Percentiles rank a stretch among this genome's conserved stretches.
phyloP scores from a whole-genome alignment of 2,797 vertebrate species.

The Xiphophorus birchmanni region DNA sequence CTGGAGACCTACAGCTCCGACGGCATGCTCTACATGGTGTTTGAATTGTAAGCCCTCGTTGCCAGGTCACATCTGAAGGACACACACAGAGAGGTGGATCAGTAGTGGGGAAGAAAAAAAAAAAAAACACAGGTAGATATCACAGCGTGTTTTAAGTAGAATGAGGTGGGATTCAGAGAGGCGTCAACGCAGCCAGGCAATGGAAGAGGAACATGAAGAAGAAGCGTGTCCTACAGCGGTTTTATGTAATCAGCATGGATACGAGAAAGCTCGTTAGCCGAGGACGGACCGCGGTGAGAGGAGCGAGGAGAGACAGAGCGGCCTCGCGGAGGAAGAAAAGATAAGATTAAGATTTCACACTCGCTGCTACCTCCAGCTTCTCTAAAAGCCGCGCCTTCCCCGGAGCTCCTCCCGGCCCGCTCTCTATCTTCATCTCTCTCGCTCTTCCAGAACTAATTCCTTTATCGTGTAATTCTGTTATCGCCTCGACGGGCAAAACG shows the following conservation, averaged over 20 bases:
- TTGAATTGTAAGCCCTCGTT: slow-evolving; percentile 93
- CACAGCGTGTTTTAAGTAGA: background rate
- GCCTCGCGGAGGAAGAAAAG: slow-evolving; percentile 13
- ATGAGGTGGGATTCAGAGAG: background rate
- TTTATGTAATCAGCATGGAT: slow-evolving; percentile 56
- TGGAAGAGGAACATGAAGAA: background rate
- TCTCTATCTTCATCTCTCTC: slow-evolving; percentile 40
- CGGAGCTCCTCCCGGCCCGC: slow-evolving; percentile 13
- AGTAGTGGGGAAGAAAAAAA: background rate
- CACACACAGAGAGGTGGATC: background rate
- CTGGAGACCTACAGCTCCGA: slow-evolving; percentile 99
- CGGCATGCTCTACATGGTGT: slow-evolving; percentile 99
- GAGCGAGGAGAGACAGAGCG: slow-evolving; percentile 9
- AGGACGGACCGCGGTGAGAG: slow-evolving; percentile 5
- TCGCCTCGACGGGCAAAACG: slow-evolving; percentile 44
- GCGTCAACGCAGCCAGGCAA: background rate
- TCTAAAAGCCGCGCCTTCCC: slow-evolving; percentile 31
- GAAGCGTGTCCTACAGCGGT: slow-evolving; percentile 30
- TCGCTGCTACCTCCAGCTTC: slow-evolving; percentile 45
- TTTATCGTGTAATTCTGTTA: slow-evolving; percentile 65
- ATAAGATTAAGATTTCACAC: slow-evolving; percentile 58
- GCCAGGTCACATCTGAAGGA: background rate
- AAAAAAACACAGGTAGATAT: background rate
- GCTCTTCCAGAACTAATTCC: slow-evolving; percentile 63
- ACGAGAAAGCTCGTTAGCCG: slow-evolving; percentile 50